Evolutionary conservation across 2,113 vertebrate genomes (phyloP), one percentile per base, ranked within the genome.

Genomic region (Narcine bancroftii): DNA sequence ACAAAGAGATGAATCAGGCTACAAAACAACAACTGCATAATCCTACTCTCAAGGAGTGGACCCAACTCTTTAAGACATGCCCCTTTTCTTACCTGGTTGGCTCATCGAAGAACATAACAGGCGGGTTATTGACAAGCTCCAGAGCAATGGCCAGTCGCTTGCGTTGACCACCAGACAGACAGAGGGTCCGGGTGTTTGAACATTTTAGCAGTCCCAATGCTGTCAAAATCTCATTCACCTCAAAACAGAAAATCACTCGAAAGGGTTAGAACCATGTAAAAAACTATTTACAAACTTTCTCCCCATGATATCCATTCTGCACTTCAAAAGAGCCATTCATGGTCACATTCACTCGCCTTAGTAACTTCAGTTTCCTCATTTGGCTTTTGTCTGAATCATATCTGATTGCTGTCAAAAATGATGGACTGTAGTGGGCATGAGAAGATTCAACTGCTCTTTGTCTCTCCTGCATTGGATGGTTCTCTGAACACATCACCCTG

Each of bases 81-180:
- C n/a, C 60, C 47, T 17, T 9, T 11, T 45, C 42, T 50, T 95
- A 99, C 99, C 99, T 99, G 15, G 99, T 99, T 93, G 99, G 98
- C 94, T 99, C 99, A 24, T 99, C 99, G 42, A 99, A 99, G 96
- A 99, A 99, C 99, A 99, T 99, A 95, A 99, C 98, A 0, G 99
- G 98, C 0, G 99, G 99, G 93, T 99, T 99, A 96, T 99, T 99
- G 95, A 99, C 98, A 94, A 99, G 96, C 94, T 99, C 98, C 93
- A 98, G 95, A 63, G 98, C 99, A 2, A 99, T 99, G 93, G 99
- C 98, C 93, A 99, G 96, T 69, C 99, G 96, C 94, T 99, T 99
- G 94, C 98, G 97, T 94, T 99, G 98, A 0, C 99, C 99, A 0
- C 98, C 97, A 0, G 99, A 99, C 92, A 99, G 97, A 19, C 95